Conservation (phyloP, 2,113 vertebrate genomes). For the Stigmatopora nigra region DNA sequence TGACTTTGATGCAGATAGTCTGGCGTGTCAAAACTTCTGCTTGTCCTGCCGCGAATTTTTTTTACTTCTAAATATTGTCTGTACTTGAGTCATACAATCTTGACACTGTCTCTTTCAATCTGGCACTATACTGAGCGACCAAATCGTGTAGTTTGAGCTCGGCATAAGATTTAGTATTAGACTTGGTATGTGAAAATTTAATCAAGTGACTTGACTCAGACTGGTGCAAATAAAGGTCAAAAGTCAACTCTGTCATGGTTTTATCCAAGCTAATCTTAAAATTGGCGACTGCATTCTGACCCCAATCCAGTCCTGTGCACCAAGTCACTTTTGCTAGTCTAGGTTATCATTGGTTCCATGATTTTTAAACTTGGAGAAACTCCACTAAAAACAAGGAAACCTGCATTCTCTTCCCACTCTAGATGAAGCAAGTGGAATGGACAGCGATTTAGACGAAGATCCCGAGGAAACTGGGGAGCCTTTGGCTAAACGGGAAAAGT, state of each 20-base stretch:
- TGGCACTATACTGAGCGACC: no score
- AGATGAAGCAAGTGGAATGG: conserved; percentile 74
- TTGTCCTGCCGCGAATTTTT: no score
- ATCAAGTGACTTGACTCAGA: background rate
- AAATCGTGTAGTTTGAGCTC: no score
- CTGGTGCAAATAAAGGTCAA: background rate
- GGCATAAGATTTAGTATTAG: no score
- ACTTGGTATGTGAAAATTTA: background rate
- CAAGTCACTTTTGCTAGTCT: background rate
- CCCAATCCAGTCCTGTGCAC: background rate
- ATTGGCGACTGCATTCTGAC: background rate
- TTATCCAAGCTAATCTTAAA: background rate
- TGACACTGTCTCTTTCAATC: no score
- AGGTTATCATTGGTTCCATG: background rate
- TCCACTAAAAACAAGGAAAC: background rate
- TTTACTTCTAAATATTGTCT: no score
- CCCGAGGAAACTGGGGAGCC: conserved; percentile 66
- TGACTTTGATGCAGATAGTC: no score
- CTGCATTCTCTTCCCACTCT: background rate
- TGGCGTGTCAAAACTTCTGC: no score
- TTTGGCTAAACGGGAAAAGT: conserved; percentile 70
- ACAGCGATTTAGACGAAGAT: conserved; percentile 74
- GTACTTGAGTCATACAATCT: no score
- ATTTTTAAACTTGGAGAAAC: background rate
- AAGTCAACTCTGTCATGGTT: background rate